These are phyloP conservation scores for Phenacoccus solenopsis DNA, from an alignment of 1,140 invertebrate genomes.

Conservation along the genomic window DNA sequence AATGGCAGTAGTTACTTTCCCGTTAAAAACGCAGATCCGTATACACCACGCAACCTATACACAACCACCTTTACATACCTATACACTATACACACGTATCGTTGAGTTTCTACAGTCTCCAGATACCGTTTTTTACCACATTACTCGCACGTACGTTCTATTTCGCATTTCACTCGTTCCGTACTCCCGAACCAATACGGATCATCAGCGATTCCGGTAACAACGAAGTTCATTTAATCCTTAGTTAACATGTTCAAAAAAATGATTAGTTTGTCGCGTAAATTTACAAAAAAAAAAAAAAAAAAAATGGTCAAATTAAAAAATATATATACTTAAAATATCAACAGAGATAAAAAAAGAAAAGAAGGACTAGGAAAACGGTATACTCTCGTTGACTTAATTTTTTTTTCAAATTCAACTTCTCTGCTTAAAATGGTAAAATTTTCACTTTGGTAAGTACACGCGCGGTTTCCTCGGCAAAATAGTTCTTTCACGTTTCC, in stretches of 20 bases:
- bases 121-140: too few species aligned
- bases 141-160: too few species aligned
- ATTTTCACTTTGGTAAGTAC: background rate
- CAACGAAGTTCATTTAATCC: background rate
- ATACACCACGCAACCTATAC: background rate
- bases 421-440: background rate
- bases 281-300: background rate
- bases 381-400: background rate
- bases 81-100: too few species aligned
- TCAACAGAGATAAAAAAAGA: slow-evolving; percentile 7
- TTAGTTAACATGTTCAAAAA: slow-evolving; percentile 3
- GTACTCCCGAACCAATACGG: too few species aligned
- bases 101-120: too few species aligned
- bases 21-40: background rate
- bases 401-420: background rate
- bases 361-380: slow-evolving; percentile 11
- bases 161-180: too few species aligned
- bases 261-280: background rate
- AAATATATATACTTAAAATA: background rate
- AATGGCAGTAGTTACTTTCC: background rate
- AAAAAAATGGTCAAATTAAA: background rate
- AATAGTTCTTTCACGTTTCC: too few species aligned
- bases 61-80: too few species aligned
- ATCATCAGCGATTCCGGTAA: background rate
- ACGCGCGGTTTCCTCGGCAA: too few species aligned